phyloP scores from a whole-genome alignment of 2,797 vertebrate genomes.

The Melanotaenia boesemani region DNA sequence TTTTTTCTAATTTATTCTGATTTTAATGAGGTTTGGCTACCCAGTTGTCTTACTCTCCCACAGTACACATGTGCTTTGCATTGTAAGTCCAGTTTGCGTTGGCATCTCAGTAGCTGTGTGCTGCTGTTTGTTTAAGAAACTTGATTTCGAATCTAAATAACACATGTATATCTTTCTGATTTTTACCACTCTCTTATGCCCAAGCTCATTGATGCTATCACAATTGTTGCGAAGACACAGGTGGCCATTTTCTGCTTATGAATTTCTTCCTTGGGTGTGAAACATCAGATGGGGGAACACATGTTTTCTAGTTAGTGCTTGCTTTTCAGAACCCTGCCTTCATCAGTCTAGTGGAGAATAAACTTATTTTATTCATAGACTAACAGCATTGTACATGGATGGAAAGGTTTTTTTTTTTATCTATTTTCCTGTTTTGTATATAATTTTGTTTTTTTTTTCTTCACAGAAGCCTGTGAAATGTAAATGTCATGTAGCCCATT shows the following conservation, averaged over 20 bases:
- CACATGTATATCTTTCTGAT: neutral
- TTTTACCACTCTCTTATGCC: neutral
- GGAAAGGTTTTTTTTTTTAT: conserved; percentile 46
- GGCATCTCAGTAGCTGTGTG: neutral
- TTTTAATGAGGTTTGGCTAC: neutral
- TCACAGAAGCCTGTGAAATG: conserved; percentile 62
- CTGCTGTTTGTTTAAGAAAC: neutral
- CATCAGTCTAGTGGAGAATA: conserved; percentile 34
- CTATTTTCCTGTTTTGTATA: conserved; percentile 75
- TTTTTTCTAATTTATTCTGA: neutral
- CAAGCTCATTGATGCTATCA: neutral
- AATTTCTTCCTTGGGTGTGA: neutral
- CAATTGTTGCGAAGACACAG: neutral
- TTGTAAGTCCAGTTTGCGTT: neutral
- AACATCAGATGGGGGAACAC: neutral
- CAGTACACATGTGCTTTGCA: neutral
- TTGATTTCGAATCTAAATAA: neutral
- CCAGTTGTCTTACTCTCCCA: neutral
- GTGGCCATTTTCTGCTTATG: conserved; percentile 29
- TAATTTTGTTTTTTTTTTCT: conserved; percentile 46
- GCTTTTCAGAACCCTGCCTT: conserved; percentile 23
- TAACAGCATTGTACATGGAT: conserved; percentile 33
- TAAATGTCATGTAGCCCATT: conserved; percentile 75
- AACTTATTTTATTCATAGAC: conserved; percentile 41
- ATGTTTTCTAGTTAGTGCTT: neutral